phyloP scores from a whole-genome alignment of 1,140 invertebrate genomes.

The Drosophila obscura region DNA sequence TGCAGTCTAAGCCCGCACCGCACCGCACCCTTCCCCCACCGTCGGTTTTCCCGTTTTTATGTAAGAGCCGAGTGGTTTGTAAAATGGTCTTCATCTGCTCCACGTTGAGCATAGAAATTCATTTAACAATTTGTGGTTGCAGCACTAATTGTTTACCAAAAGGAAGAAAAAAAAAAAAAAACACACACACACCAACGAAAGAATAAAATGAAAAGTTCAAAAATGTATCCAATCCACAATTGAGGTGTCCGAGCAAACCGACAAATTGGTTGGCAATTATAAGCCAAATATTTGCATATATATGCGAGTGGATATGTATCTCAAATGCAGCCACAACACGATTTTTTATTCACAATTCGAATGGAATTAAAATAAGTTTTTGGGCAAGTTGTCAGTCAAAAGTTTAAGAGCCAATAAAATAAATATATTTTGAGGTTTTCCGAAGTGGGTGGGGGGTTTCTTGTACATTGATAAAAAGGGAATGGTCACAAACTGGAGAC shows the following conservation, averaged over 20 bases:
- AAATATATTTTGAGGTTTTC: not conserved
- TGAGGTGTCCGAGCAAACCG: constrained; percentile 48
- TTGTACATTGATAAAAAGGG: too few species aligned
- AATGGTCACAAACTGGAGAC: too few species aligned
- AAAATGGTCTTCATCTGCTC: constrained; percentile 35
- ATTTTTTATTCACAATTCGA: constrained; percentile 36
- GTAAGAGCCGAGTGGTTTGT: constrained; percentile 41
- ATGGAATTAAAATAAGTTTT: constrained; percentile 37
- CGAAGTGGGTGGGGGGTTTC: not conserved
- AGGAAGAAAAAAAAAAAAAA: not conserved
- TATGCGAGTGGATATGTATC: not conserved
- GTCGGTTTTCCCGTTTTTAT: not conserved
- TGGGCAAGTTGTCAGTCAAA: constrained; percentile 13
- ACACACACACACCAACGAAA: constrained; percentile 10
- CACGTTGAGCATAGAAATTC: constrained; percentile 52
- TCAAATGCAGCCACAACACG: constrained; percentile 11
- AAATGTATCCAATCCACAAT: constrained; percentile 28
- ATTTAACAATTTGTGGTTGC: constrained; percentile 72
- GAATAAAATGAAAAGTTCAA: not conserved
- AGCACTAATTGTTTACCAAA: constrained; percentile 53
- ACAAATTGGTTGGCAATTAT: constrained; percentile 55
- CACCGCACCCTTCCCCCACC: not conserved
- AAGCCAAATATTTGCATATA: constrained; percentile 53
- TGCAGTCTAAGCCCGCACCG: constrained; percentile 13
- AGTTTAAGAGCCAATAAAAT: constrained; percentile 4